phyloP scores from a whole-genome alignment of 2,888 invertebrate genomes.

The Therioaphis trifolii region DNA sequence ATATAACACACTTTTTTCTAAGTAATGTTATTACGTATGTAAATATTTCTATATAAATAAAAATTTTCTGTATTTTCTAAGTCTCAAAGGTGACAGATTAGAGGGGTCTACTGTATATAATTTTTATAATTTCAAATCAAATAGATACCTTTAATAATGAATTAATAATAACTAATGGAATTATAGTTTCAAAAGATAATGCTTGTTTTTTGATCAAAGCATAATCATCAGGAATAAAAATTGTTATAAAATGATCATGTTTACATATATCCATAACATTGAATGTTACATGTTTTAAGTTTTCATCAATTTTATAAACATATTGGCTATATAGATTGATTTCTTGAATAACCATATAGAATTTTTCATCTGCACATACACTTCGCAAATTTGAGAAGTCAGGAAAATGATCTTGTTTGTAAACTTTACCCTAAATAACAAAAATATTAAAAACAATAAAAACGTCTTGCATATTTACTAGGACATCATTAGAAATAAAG shows the following conservation, averaged over 20 bases:
- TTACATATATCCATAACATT: slow-evolving; percentile 15
- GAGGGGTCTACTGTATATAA: too few species aligned
- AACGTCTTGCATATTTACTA: too few species aligned
- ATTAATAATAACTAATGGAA: slow-evolving; percentile 5
- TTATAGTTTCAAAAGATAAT: slow-evolving; percentile 31
- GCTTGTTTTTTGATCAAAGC: not conserved
- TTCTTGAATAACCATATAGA: slow-evolving; percentile 21
- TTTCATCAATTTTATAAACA: slow-evolving; percentile 29
- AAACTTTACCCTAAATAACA: slow-evolving; percentile 7
- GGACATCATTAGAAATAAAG: too few species aligned
- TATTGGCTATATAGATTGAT: slow-evolving; percentile 3
- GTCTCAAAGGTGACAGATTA: too few species aligned
- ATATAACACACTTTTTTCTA: not conserved
- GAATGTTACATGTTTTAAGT: slow-evolving; percentile 30
- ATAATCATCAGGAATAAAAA: slow-evolving; percentile 45
- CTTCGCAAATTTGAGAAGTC: not conserved
- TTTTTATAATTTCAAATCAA: not conserved
- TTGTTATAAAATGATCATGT: slow-evolving; percentile 39
- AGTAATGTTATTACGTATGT: not conserved
- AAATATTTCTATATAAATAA: too few species aligned
- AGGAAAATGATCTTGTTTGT: not conserved
- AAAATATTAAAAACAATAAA: not conserved
- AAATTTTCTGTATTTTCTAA: too few species aligned
- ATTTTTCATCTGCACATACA: not conserved
- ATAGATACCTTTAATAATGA: slow-evolving; percentile 36